Percentiles rank a stretch among this genome's conserved stretches.
phyloP scores from a whole-genome alignment of 2,888 invertebrate species.

The Uropetala carovei region DNA sequence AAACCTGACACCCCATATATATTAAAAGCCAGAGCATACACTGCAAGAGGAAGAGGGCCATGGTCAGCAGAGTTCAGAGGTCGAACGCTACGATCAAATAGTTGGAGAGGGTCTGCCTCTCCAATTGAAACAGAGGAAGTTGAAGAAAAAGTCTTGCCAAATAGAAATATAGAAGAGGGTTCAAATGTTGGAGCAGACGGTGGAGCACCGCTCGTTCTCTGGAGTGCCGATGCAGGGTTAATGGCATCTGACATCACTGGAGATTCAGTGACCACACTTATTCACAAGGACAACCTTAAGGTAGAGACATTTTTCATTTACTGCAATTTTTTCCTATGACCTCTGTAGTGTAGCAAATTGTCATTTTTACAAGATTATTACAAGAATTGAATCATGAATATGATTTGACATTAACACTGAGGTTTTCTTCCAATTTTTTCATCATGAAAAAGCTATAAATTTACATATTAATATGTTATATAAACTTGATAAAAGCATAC shows the following conservation, averaged over 20 bases:
- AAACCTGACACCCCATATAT: conserved; percentile 86
- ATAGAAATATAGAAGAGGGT: background rate
- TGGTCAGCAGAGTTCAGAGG: conserved; percentile 88
- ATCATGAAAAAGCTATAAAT: background rate
- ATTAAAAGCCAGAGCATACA: conserved; percentile 88
- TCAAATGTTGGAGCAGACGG: background rate
- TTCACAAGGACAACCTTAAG: conserved; percentile 80
- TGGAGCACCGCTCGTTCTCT: conserved; percentile 78
- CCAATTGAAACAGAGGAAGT: background rate
- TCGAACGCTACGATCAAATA: conserved; percentile 75
- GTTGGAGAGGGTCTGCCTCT: conserved; percentile 7
- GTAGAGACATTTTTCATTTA: conserved; percentile 71
- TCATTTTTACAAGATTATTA: no score
- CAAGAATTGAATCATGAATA: no score
- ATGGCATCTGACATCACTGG: conserved; percentile 90
- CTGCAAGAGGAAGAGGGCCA: conserved; percentile 85
- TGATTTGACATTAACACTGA: no score
- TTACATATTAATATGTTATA: background rate
- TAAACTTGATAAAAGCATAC: no score
- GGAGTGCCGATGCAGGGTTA: conserved; percentile 87
- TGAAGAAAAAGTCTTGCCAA: conserved; percentile 9
- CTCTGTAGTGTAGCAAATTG: no score
- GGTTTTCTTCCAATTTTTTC: background rate
- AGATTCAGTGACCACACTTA: conserved; percentile 83
- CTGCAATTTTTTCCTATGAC: no score